Evolutionary conservation across 2,888 invertebrate genomes (phyloP).

Genomic region (Ariolimax columbianus): DNA sequence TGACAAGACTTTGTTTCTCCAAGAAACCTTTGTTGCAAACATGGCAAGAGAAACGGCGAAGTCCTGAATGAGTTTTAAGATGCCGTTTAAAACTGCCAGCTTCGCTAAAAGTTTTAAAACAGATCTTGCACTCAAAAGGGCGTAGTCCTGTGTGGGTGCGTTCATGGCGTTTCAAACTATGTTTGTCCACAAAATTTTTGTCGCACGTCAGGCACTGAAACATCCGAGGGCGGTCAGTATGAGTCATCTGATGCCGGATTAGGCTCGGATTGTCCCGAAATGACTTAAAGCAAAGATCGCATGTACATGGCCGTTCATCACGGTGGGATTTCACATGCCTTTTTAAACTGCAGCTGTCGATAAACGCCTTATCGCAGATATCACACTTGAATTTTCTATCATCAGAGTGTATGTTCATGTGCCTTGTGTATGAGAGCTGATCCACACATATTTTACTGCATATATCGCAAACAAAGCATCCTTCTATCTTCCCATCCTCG

Average conservation of each 20-base stretch:
- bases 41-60: slow-evolving; percentile 38
- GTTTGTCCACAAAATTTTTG: slow-evolving; percentile 45
- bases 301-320: slow-evolving; percentile 37
- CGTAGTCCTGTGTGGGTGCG: slow-evolving; percentile 39
- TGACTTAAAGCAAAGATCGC: slow-evolving; percentile 47
- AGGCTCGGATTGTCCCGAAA: slow-evolving; percentile 35
- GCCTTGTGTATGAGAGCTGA: slow-evolving; percentile 30
- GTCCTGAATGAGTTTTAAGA: slow-evolving; percentile 43
- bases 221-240: slow-evolving; percentile 33
- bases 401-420: slow-evolving; percentile 40
- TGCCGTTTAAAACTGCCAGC: slow-evolving; percentile 47
- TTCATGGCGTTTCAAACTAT: slow-evolving; percentile 44
- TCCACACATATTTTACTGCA: slow-evolving; percentile 37
- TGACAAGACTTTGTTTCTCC: slow-evolving; percentile 45
- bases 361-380: slow-evolving; percentile 38
- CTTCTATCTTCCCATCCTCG: neutral
- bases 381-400: slow-evolving; percentile 41
- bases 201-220: slow-evolving; percentile 40
- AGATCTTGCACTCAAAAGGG: slow-evolving; percentile 40
- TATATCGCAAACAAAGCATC: slow-evolving; percentile 20
- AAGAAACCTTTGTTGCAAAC: slow-evolving; percentile 39
- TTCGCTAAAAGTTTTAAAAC: slow-evolving; percentile 43
- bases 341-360: slow-evolving; percentile 44
- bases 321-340: slow-evolving; percentile 42
- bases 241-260: slow-evolving; percentile 35